Evolutionary conservation across 2,888 invertebrate genomes (phyloP), one percentile per base, ranked within the genome.

Genomic region (Teleogryllus oceanicus): DNA sequence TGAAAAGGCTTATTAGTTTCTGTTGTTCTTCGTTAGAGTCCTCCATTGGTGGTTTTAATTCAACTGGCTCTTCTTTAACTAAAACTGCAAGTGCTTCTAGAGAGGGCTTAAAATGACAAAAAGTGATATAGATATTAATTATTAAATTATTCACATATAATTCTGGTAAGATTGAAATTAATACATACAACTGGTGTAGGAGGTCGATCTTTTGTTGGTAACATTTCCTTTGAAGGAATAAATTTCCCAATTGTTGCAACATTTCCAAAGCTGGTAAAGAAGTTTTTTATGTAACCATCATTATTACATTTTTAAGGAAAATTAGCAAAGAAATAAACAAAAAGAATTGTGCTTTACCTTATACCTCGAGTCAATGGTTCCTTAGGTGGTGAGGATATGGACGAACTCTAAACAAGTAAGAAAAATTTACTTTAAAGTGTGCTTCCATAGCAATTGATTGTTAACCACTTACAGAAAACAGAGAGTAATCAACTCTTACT

Each of bases 171-270:
- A 62, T 62, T 37, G 37, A 8, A 62, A 62, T 18, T 12, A n/a
- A 18, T 62, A 62, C 62, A 11, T 62, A 62, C 62, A 12, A 62
- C 62, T 16, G 62, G 62, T 62, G 62, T 62, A 62, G 62, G 62
- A 18, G 62, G 62, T n/a, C 62, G 13, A 16, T 62, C 62, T 62
- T 62, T 62, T 13, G 62, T 62, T 62, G 62, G 62, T 13, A 62
- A n/a, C 62, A 62, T 62, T 62, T 62, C 62, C 11, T 62, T 62
- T 62, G 16, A 13, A 18, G 62, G 13, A 13, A 62, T n/a, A 62
- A 62, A 62, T n/a, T 62, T 62, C 62, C 62, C 62, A 62, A 62
- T 62, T 62, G 62, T 62, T n/a, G 13, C 62, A 62, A 62, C n/a
- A 4, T 13, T 8, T 3, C 62, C 62, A 62, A 62, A 62, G n/a